Percentiles rank a stretch among this genome's conserved stretches.
Conservation (phyloP, 2,113 vertebrate species). For the Donacobius atricapilla region DNA sequence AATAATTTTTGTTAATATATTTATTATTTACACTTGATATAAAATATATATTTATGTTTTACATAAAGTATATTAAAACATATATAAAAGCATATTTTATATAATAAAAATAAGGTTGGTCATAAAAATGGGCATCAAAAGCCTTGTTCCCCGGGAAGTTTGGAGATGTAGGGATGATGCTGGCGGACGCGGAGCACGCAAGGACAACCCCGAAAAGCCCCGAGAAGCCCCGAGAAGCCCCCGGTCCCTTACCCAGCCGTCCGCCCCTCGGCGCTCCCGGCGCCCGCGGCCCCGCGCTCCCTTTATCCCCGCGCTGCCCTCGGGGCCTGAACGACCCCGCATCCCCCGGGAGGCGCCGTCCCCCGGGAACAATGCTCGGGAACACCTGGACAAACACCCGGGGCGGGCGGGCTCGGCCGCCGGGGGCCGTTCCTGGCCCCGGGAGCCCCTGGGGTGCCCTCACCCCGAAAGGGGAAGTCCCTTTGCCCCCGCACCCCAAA, state of each 20-base stretch:
- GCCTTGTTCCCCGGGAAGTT: not conserved
- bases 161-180: no score
- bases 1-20: no score
- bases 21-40: not conserved
- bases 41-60: no score
- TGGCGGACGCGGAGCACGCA: accelerated
- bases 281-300: accelerated
- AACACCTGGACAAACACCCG: not conserved
- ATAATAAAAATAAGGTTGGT: not conserved
- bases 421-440: no score
- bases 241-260: not conserved
- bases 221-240: not conserved
- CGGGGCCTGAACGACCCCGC: not conserved
- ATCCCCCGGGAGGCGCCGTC: not conserved
- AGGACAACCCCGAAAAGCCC: not conserved
- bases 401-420: not conserved
- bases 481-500: not conserved
- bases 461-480: not conserved
- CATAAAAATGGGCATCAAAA: not conserved
- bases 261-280: not conserved
- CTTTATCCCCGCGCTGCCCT: not conserved
- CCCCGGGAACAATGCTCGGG: not conserved
- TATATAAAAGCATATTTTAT: not conserved
- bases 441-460: not conserved
- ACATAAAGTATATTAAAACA: no score